A percentile compares a stretch with the other conserved stretches of the same genome.
Conservation (phyloP, 2,113 vertebrate species). For the Bufo bufo region DNA sequence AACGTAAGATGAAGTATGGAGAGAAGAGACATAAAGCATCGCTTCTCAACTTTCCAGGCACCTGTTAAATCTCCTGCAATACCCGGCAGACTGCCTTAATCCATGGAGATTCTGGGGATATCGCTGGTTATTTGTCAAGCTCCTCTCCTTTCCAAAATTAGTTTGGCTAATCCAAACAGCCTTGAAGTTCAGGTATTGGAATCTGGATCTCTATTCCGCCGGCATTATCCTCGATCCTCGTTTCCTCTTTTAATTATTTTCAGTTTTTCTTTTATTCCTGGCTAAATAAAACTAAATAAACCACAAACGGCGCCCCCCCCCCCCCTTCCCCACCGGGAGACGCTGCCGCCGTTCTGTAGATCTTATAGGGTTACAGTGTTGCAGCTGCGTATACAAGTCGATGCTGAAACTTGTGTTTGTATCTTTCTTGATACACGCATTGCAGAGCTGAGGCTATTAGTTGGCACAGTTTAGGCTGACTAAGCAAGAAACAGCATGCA, state of each 20-base stretch:
- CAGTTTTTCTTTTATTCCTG: slow-evolving; percentile 7
- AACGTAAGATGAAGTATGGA: slow-evolving; percentile 40
- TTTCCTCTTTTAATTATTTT: slow-evolving; percentile 21
- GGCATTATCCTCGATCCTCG: slow-evolving; percentile 12
- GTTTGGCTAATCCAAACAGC: slow-evolving; percentile 30
- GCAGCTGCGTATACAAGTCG: neutral
- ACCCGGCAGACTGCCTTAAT: slow-evolving; percentile 39
- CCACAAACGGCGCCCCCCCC: neutral
- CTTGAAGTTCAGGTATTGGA: slow-evolving; percentile 25
- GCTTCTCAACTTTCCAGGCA: slow-evolving; percentile 15
- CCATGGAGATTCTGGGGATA: slow-evolving; percentile 32
- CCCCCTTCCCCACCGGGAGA: neutral
- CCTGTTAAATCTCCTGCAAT: slow-evolving; percentile 25
- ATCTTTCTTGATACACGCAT: neutral
- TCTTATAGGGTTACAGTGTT: neutral
- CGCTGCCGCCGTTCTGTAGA: neutral
- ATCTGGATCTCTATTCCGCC: neutral
- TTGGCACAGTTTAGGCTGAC: neutral
- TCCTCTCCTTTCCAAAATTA: slow-evolving; percentile 46
- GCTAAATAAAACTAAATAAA: slow-evolving; percentile 9
- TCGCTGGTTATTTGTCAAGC: slow-evolving; percentile 41
- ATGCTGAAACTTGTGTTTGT: neutral
- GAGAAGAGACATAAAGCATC: slow-evolving; percentile 5
- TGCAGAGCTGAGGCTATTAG: neutral
- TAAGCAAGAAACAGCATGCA: neutral